phyloP scores from a whole-genome alignment of 2,113 vertebrate species.

The Mungos mungo region DNA sequence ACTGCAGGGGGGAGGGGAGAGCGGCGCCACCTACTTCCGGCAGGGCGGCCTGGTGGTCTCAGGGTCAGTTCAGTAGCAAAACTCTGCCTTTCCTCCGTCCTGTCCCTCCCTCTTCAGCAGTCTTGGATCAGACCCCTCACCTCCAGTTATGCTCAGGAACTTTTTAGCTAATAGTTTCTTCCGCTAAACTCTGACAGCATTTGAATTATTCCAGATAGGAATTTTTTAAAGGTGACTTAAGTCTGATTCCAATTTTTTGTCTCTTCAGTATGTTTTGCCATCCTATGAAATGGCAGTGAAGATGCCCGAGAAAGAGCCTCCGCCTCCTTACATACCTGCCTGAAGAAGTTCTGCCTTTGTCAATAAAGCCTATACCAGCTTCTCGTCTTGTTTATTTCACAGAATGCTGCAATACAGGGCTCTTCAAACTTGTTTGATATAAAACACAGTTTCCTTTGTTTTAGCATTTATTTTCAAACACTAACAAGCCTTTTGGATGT shows the following conservation, averaged over 20 bases:
- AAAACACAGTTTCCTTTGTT: conserved; percentile 78
- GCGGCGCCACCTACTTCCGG: not conserved
- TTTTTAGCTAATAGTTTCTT: not conserved
- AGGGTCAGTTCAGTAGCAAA: not conserved
- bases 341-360: conserved; percentile 79
- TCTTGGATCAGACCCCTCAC: not conserved
- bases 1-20: not conserved
- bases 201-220: not conserved
- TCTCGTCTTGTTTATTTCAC: conserved; percentile 82
- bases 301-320: conserved; percentile 95
- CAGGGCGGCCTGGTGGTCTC: not conserved
- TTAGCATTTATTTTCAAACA: conserved; percentile 84
- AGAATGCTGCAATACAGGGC: conserved; percentile 84
- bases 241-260: conserved; percentile 7
- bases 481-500: conserved; percentile 81
- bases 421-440: conserved; percentile 82
- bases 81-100: not conserved
- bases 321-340: conserved; percentile 91
- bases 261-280: conserved; percentile 93
- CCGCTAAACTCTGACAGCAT: not conserved
- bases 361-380: conserved; percentile 82
- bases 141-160: not conserved
- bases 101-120: not conserved
- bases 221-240: conserved; percentile 43
- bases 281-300: conserved; percentile 99